Percentiles rank a stretch among this genome's conserved stretches.
phyloP scores from a whole-genome alignment of 2,797 vertebrate species.

The Squalus acanthias region DNA sequence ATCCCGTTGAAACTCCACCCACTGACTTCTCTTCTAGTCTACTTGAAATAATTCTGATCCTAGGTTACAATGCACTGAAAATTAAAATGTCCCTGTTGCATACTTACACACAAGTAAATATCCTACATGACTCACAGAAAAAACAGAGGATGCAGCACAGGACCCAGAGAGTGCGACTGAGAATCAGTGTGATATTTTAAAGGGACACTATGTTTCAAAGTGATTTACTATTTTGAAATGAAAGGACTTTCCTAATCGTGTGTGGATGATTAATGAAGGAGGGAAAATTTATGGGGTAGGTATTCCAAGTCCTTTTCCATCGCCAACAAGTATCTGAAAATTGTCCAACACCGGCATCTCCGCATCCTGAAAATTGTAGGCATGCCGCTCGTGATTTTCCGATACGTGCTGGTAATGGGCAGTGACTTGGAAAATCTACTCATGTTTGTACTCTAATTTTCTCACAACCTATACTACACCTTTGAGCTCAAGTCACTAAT shows the following conservation, averaged over 20 bases:
- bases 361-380: background rate
- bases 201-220: background rate
- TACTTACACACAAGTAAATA: background rate
- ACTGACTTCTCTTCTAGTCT: no score
- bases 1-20: no score
- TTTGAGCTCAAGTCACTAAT: background rate
- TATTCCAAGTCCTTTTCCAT: background rate
- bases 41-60: background rate
- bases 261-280: background rate
- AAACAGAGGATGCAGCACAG: no score
- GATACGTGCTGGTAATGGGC: background rate
- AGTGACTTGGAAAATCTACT: background rate
- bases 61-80: background rate
- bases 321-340: background rate
- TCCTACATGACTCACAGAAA: background rate
- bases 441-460: background rate
- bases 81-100: background rate
- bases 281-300: background rate
- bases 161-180: background rate
- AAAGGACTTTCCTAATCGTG: background rate
- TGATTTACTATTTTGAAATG: background rate
- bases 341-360: no score
- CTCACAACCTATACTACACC: background rate
- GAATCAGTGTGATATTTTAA: background rate
- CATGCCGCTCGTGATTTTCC: background rate